Conservation (phyloP, 2,113 vertebrate genomes). For the Mionectes macconnelli region DNA sequence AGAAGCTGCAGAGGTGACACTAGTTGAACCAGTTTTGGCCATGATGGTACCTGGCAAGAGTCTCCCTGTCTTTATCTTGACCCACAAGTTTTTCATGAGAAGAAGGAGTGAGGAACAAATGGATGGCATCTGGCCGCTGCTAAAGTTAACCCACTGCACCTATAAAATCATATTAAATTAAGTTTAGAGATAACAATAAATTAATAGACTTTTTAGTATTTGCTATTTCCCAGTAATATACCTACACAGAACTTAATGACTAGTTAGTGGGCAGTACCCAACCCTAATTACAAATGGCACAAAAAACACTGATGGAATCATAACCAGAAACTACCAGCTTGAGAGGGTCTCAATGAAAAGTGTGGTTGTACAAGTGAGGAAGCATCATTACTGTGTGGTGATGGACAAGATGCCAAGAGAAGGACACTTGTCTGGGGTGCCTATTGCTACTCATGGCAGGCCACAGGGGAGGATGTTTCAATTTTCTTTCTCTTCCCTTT, state of each 20-base stretch:
- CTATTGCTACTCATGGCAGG: background rate
- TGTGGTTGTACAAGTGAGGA: background rate
- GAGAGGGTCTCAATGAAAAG: background rate
- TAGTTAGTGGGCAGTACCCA: background rate
- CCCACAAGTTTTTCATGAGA: background rate
- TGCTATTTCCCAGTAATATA: background rate
- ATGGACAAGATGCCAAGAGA: background rate
- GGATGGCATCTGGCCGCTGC: background rate
- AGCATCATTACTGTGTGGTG: background rate
- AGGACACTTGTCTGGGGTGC: background rate
- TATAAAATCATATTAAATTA: background rate
- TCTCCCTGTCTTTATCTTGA: background rate
- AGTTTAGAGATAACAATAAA: background rate
- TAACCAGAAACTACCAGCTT: background rate
- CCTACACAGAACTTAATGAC: background rate
- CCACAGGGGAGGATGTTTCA: background rate
- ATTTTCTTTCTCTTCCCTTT: background rate
- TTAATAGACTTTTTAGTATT: background rate
- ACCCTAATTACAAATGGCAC: background rate
- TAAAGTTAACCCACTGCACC: background rate
- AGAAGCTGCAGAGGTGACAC: background rate
- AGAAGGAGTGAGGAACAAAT: background rate
- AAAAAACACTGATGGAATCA: accelerated
- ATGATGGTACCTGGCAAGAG: background rate
- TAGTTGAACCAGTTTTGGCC: background rate